phyloP scores from a whole-genome alignment of 2,888 invertebrate genomes.

The Drosophila austrosaltans region DNA sequence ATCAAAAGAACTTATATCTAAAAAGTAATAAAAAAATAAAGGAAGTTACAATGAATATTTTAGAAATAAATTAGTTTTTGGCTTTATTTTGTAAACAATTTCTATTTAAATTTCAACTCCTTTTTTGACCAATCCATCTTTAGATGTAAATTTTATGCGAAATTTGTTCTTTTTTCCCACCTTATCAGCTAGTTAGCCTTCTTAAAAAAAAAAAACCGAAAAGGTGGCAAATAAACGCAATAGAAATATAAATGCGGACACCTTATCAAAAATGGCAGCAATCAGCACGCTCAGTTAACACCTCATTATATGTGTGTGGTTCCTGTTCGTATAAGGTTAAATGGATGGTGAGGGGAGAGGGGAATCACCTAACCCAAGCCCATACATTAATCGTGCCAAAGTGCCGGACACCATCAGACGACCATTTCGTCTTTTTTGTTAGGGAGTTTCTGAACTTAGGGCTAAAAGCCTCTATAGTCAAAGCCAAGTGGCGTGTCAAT shows the following conservation, averaged over 20 bases:
- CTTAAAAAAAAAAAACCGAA: constrained; percentile 24
- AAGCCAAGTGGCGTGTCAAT: constrained; percentile 79
- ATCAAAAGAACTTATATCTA: not conserved
- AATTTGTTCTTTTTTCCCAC: not conserved
- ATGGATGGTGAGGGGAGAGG: not conserved
- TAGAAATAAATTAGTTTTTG: too few relatives aligned
- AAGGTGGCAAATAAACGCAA: constrained; percentile 57
- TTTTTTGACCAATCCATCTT: too few relatives aligned
- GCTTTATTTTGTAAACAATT: too few relatives aligned
- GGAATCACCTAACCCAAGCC: constrained; percentile 14
- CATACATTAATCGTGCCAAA: constrained; percentile 47
- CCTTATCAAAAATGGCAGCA: constrained; percentile 78
- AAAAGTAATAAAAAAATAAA: too few relatives aligned
- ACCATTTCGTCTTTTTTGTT: constrained; percentile 42
- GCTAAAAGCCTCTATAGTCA: constrained; percentile 55
- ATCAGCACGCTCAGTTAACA: constrained; percentile 78
- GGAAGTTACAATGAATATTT: too few relatives aligned
- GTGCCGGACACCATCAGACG: constrained; percentile 29
- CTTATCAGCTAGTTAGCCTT: constrained; percentile 1
- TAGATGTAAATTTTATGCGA: not conserved
- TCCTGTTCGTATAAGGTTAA: not conserved
- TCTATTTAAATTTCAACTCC: too few relatives aligned
- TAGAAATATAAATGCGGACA: constrained; percentile 71
- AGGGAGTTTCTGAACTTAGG: constrained; percentile 20
- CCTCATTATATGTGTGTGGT: constrained; percentile 61